phyloP scores from a whole-genome alignment of 2,888 invertebrate species.

The Caenorhabditis afra region DNA sequence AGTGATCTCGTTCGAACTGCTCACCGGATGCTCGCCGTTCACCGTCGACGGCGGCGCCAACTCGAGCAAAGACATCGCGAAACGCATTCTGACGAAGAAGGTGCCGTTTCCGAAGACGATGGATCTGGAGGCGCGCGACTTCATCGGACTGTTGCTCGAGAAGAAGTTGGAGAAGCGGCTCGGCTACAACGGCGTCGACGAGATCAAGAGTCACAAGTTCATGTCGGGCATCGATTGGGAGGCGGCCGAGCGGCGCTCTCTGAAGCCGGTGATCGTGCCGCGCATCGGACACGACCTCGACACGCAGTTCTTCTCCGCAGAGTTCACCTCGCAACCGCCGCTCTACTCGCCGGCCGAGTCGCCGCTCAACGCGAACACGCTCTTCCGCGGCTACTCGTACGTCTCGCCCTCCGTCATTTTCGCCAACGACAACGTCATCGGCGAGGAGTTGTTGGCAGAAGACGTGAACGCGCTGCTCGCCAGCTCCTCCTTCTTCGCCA shows the following conservation, averaged over 20 bases:
- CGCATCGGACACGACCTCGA: constrained; percentile 87
- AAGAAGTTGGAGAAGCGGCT: constrained; percentile 92
- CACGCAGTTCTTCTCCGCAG: constrained; percentile 95
- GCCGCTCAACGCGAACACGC: constrained; percentile 84
- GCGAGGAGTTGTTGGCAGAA: constrained; percentile 84
- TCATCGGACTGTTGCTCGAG: constrained; percentile 89
- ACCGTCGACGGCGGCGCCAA: constrained; percentile 95
- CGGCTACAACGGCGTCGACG: constrained; percentile 91
- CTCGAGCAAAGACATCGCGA: constrained; percentile 94
- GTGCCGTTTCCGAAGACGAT: constrained; percentile 92
- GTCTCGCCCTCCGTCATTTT: constrained; percentile 93
- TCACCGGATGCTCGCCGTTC: constrained; percentile 97
- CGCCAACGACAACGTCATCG: constrained; percentile 85
- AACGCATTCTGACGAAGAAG: constrained; percentile 90
- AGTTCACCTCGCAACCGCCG: constrained; percentile 93
- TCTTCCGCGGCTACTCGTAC: constrained; percentile 90
- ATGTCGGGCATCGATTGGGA: constrained; percentile 88
- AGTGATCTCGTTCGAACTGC: constrained; percentile 92
- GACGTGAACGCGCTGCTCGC: constrained; percentile 81
- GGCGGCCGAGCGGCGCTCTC: constrained; percentile 87
- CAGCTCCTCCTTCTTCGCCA: constrained; percentile 91
- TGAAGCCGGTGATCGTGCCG: constrained; percentile 93
- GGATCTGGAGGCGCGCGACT: constrained; percentile 86
- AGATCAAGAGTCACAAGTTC: constrained; percentile 85
- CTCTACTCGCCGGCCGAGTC: constrained; percentile 93